Evolutionary conservation across 92 coral and sea anemone genomes (phyloP).

Genomic region (Zoanthus solanderi): DNA sequence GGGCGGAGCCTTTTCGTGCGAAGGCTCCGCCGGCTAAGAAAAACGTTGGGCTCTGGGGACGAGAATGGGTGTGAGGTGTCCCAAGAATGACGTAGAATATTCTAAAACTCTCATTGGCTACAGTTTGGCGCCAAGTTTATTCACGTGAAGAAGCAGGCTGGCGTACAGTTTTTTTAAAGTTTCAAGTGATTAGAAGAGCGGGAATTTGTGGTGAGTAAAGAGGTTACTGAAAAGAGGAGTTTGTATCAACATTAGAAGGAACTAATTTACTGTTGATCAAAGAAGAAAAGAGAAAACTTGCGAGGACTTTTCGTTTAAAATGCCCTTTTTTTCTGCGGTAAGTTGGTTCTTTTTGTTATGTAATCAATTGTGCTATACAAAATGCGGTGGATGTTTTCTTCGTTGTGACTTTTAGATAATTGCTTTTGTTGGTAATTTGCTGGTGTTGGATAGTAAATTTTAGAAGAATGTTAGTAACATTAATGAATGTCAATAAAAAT

Average conservation of each 20-base stretch:
- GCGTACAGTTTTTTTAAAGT: neutral
- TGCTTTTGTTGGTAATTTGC: neutral
- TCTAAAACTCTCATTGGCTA: neutral
- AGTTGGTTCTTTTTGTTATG: neutral
- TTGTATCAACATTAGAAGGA: neutral
- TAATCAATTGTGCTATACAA: neutral
- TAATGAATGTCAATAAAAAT: neutral
- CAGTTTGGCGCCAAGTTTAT: conserved; percentile 30
- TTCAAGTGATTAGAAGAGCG: neutral
- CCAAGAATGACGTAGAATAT: neutral
- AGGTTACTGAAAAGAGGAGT: neutral
- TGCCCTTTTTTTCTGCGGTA: conserved; percentile 42
- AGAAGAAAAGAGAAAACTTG: neutral
- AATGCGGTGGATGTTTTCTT: neutral
- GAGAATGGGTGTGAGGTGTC: too few species aligned
- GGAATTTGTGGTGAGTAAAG: neutral
- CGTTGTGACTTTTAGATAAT: neutral
- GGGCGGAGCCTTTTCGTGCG: too few species aligned
- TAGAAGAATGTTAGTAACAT: neutral
- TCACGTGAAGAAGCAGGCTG: neutral
- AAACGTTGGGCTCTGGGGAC: too few species aligned
- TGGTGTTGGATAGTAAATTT: neutral
- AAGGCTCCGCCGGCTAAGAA: too few species aligned
- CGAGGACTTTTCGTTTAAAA: neutral
- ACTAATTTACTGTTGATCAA: neutral